A percentile compares a stretch with the other conserved stretches of the same genome.
Evolutionary conservation across 2,888 invertebrate genomes (phyloP).

Genomic region (Eilema griseolum): DNA sequence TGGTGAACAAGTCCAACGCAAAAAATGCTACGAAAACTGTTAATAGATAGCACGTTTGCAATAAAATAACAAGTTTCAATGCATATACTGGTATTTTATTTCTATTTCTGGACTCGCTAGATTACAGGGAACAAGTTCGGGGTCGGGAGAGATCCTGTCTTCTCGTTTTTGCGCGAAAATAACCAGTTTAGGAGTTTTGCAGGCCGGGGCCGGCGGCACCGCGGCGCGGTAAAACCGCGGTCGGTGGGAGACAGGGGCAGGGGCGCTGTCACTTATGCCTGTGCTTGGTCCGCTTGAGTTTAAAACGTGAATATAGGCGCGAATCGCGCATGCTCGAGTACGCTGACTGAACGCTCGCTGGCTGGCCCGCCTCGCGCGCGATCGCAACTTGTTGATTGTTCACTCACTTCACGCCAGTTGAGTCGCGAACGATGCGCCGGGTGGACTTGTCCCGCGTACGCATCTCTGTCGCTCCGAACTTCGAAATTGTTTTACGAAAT

Average conservation of each 20-base stretch:
- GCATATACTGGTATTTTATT: slow-evolving; percentile 54
- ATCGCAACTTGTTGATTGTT: slow-evolving; percentile 85
- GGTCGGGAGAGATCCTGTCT: slow-evolving; percentile 62
- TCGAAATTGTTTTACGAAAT: slow-evolving; percentile 83
- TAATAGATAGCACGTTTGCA: slow-evolving; percentile 40
- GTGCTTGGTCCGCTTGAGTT: slow-evolving; percentile 38
- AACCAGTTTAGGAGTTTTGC: slow-evolving; percentile 74
- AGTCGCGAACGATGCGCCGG: slow-evolving; percentile 81
- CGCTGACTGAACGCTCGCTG: slow-evolving; percentile 49
- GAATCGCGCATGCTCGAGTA: slow-evolving; percentile 81
- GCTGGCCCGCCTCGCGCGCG: slow-evolving; percentile 75
- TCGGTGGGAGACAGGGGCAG: slow-evolving; percentile 41
- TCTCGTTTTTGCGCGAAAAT: slow-evolving; percentile 83
- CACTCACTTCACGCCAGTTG: slow-evolving; percentile 83
- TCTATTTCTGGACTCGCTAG: slow-evolving; percentile 56
- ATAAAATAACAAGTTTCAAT: slow-evolving; percentile 38
- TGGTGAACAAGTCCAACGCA: slow-evolving; percentile 50
- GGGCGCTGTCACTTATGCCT: slow-evolving; percentile 67
- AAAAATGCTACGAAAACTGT: slow-evolving; percentile 65
- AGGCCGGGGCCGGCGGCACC: slow-evolving; percentile 52
- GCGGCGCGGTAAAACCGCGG: slow-evolving; percentile 29
- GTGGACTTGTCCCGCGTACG: slow-evolving; percentile 74
- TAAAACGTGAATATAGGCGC: slow-evolving; percentile 72
- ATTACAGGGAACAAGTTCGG: slow-evolving; percentile 58
- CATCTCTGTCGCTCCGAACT: slow-evolving; percentile 75